Conservation (phyloP, 2,888 invertebrate genomes). For the Adineta ricciae region DNA sequence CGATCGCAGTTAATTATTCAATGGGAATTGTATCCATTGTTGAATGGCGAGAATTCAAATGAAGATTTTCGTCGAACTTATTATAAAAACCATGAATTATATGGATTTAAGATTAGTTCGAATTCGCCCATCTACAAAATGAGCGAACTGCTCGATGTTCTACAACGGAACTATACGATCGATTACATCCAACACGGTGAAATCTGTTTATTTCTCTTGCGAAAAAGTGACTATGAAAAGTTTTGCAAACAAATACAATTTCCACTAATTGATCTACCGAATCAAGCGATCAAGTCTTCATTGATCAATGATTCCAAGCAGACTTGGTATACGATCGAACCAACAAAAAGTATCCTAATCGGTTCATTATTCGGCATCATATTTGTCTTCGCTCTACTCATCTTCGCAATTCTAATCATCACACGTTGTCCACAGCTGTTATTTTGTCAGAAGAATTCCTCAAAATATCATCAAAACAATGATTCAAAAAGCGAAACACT, state of each 20-base stretch:
- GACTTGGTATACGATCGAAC: neutral
- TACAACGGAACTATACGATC: slow-evolving; percentile 6
- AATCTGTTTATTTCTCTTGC: neutral
- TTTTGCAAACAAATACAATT: neutral
- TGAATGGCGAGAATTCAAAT: neutral
- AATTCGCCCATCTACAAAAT: neutral
- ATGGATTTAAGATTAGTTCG: neutral
- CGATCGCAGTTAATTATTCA: neutral
- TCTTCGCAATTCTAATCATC: neutral
- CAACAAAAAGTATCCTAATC: neutral
- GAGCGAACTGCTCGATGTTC: neutral
- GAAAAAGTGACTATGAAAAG: neutral
- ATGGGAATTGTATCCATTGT: slow-evolving; percentile 9
- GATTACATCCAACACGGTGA: slow-evolving; percentile 11
- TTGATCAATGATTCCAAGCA: neutral
- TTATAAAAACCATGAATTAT: neutral
- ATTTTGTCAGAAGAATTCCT: neutral
- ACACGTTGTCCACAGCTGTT: neutral
- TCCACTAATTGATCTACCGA: neutral
- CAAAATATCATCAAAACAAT: neutral
- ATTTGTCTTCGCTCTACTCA: neutral
- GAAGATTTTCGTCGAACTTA: neutral
- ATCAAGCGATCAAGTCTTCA: neutral
- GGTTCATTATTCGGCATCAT: neutral
- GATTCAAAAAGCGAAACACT: slow-evolving; percentile 21